Base-by-base conservation (phyloP, 2,113 vertebrate genomes). In the Paradoxurus hermaphroditus region DNA sequence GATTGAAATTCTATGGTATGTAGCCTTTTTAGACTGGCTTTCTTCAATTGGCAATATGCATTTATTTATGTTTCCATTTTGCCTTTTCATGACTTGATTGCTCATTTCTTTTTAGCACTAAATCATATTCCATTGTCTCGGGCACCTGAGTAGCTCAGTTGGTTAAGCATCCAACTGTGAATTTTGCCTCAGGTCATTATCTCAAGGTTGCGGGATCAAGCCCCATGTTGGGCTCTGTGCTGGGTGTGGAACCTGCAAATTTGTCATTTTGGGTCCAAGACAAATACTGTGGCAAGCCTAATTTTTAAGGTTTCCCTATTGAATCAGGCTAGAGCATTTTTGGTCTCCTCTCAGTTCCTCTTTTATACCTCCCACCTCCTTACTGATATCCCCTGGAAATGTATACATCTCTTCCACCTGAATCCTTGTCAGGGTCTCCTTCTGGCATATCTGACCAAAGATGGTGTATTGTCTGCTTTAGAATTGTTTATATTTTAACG, bases 401-500 rank as follows among this genome's bases (percentile, higher is more conserved):
- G 7, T 46, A 4, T 27, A 41, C 4, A 27, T 56, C 8, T 27
- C 46, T 49, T 56, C 36, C 18, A 62, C 46, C 59, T 68, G 91
- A 62, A 78, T 86, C 6, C 46, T 62, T 49, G 8, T 41, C 36
- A 62, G 21, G 5, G 5, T 87, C 68, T 79, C 16, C 29, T 86
- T 92, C 25, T 89, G 3, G 25, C 6, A 4, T 82, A 36, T 10
- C n/a, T 77, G 11, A 67, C n/a, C 39, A 39, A 53, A 94, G 91
- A 25, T 0, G 62, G 9, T 34, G 1, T 19, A 29, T 41, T 91
- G 18, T 4, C 31, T 92, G 19, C 49, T 49, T 63, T 68, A 70
- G 49, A 90, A 49, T 86, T 41, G 44, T 70, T 97, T 53, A 41
- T 85, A n/a, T 51, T 85, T 93, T 89, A 70, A 7, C 13, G 53